A percentile compares a stretch with the other conserved stretches of the same genome.
phyloP scores from a whole-genome alignment of 2,113 vertebrate genomes.

The Poeciliopsis retropinna region DNA sequence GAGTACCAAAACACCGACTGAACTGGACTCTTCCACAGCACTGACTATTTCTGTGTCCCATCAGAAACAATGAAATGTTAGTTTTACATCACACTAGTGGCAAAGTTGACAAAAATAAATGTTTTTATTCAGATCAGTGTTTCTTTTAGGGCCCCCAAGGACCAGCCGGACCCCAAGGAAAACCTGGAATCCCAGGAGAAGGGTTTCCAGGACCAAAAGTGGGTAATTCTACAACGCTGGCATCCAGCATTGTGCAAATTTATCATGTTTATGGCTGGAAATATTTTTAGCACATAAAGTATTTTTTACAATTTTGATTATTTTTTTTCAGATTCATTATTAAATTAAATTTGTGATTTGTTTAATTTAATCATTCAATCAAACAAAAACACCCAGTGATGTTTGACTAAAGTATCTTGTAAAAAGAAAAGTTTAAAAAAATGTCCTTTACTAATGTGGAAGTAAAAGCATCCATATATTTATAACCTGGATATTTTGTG shows the following conservation, averaged over 20 bases:
- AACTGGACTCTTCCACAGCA: not conserved
- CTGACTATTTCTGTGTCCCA: not conserved
- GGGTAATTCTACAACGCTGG: slow-evolving; percentile 4
- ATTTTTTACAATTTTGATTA: not conserved
- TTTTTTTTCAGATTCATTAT: not conserved
- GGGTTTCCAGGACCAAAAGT: slow-evolving; percentile 88
- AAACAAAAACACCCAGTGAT: not conserved
- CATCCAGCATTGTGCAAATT: not conserved
- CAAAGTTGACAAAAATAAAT: not conserved
- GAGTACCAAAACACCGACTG: slow-evolving; percentile 60
- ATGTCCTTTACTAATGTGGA: not conserved
- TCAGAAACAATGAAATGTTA: not conserved
- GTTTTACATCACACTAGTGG: too few relatives aligned
- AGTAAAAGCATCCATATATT: not conserved
- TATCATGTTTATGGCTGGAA: not conserved
- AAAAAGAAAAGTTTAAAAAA: not conserved
- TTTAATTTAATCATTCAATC: not conserved
- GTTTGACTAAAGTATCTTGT: not conserved
- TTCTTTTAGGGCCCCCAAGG: slow-evolving; percentile 81
- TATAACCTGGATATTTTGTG: not conserved
- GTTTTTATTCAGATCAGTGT: not conserved
- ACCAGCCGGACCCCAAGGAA: slow-evolving; percentile 79
- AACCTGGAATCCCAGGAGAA: slow-evolving; percentile 81
- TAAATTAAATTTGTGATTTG: not conserved
- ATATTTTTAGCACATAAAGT: not conserved